Base-by-base conservation (phyloP, 2,113 vertebrate genomes). In the Puntigrus tetrazona region DNA sequence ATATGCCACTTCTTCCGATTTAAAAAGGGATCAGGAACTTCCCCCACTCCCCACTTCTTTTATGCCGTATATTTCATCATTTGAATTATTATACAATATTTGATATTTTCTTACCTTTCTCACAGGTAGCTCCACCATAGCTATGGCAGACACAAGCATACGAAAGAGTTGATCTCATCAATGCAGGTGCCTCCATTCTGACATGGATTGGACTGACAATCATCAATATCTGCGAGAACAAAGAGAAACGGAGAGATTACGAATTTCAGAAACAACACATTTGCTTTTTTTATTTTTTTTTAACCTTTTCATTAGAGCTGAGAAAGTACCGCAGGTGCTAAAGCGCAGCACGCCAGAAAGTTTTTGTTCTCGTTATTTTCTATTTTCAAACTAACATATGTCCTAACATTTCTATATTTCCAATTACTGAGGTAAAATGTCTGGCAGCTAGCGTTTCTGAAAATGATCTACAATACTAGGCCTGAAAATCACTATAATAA, bases 101-200 rank as follows among this genome's bases (percentile, higher is more conserved):
- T 16, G 27, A 5, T 16, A 16, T 78, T n/a, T 34, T 10, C 86
- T 83, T 93, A 98, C 98, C 98, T 96, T 96, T 98, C 84, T 97
- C 97, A 3, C 98, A 99, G 18, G 94, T 95, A 89, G 92, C 96
- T 86, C 97, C 98, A 0, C 95, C 95, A 0, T 98, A 99, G 93
- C 98, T 98, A 89, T n/a, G 97, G 96, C 87, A 98, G 85, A 88
- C 98, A 99, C 92, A 98, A 94, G 87, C 98, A 99, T 88, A 95
- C 96, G 84, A 98, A 99, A 67, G 96, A 93, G 86, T 95, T 96
- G 59, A 99, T 92, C 2, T 95, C 96, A n/a, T 99, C 98, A 0
- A 99, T 97, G 89, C 98, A 99, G 0, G 98, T 99, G 7, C 98
- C 97, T 3, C 97, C 97, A 0, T 97, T 99, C 85, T 89, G 93